These are phyloP conservation scores for Netelia melanura DNA, from an alignment of 2,888 invertebrate species.

Conservation along the genomic window DNA sequence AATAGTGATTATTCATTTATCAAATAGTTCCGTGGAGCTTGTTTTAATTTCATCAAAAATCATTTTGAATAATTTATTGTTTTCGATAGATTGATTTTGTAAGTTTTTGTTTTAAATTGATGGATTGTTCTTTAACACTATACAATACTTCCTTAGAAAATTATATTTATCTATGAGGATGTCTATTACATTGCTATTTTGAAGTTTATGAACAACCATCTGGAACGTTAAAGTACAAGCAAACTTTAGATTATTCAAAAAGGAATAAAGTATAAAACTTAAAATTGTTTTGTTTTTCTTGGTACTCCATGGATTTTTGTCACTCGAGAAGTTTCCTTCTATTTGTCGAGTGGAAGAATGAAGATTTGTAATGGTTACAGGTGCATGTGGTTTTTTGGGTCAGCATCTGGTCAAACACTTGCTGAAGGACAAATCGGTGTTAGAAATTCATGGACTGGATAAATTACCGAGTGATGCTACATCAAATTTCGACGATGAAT, in stretches of 20 bases:
- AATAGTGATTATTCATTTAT: neutral
- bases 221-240: no score
- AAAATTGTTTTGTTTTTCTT: no score
- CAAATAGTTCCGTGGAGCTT: no score
- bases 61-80: neutral
- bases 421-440: conserved; percentile 85
- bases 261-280: no score
- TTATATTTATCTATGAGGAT: neutral
- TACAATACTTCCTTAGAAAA: neutral
- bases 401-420: conserved; percentile 87
- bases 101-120: no score
- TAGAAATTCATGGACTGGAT: conserved; percentile 88
- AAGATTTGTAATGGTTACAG: conserved; percentile 77
- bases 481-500: conserved; percentile 5
- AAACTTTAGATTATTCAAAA: no score
- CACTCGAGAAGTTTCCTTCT: no score
- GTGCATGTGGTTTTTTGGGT: conserved; percentile 89
- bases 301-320: no score
- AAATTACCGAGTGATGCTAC: conserved; percentile 83
- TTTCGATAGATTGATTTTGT: neutral
- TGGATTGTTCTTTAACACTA: neutral
- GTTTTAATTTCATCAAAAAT: no score
- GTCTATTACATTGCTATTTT: no score
- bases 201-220: no score
- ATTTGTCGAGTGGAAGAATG: neutral